These are phyloP conservation scores for Spodoptera picta DNA, from an alignment of 2,888 invertebrate genomes.

Conservation along the genomic window DNA sequence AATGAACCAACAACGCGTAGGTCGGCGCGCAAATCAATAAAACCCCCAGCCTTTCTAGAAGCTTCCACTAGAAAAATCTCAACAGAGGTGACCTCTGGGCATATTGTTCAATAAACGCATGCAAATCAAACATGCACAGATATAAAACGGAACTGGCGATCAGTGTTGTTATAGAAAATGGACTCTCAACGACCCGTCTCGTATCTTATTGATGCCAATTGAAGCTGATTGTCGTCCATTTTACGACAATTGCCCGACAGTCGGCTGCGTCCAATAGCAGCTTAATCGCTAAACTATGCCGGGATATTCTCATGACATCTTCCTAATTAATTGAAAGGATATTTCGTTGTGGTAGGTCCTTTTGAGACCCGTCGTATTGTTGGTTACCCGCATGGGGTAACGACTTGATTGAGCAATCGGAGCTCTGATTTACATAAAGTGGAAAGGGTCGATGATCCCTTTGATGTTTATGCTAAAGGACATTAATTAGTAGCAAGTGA, in stretches of 20 bases:
- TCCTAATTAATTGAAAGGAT: constrained; percentile 79
- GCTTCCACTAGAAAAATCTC: constrained; percentile 4
- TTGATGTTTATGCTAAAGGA: constrained; percentile 7
- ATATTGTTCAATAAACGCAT: constrained; percentile 29
- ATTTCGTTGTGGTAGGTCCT: constrained; percentile 64
- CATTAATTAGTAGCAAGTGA: background rate
- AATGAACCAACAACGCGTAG: background rate
- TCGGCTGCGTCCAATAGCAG: constrained; percentile 64
- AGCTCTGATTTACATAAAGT: constrained; percentile 26
- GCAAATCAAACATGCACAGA: constrained; percentile 44
- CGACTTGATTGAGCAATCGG: constrained; percentile 31
- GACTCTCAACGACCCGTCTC: constrained; percentile 67
- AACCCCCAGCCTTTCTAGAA: constrained; percentile 10
- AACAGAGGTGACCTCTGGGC: constrained; percentile 23
- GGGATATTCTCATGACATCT: constrained; percentile 82
- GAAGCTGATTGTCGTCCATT: constrained; percentile 84
- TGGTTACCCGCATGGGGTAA: constrained; percentile 31
- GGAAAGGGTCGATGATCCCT: constrained; percentile 21
- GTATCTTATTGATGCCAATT: constrained; percentile 84
- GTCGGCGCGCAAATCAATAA: constrained; percentile 37
- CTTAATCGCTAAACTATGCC: constrained; percentile 73
- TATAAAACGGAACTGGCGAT: constrained; percentile 58
- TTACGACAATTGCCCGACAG: constrained; percentile 80
- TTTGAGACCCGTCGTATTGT: constrained; percentile 29
- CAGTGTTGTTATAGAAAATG: constrained; percentile 61